These are phyloP conservation scores for Drosophila bocqueti DNA, from an alignment of 1,140 invertebrate species.

Conservation along the genomic window DNA sequence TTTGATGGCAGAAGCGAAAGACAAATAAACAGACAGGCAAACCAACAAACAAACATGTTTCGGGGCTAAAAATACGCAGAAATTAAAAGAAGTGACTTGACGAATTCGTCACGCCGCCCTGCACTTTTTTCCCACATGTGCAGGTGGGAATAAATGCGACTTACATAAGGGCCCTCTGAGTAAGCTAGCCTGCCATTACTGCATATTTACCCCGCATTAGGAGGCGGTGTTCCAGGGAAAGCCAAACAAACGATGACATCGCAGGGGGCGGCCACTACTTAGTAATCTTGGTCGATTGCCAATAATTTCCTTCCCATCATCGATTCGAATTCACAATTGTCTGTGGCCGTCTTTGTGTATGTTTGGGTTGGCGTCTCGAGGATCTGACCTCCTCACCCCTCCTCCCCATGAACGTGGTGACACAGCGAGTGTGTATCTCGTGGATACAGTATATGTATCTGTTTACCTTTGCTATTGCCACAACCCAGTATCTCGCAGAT, in stretches of 20 bases:
- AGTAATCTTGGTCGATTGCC: conserved; percentile 66
- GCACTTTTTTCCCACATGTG: conserved; percentile 9
- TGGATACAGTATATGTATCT: conserved; percentile 20
- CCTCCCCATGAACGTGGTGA: conserved; percentile 10
- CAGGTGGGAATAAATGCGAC: conserved; percentile 17
- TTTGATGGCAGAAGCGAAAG: conserved; percentile 10
- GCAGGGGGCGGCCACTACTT: conserved; percentile 9
- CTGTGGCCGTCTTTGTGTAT: conserved; percentile 17
- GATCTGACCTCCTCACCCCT: conserved; percentile 13
- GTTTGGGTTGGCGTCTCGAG: conserved; percentile 17
- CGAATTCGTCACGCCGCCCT: conserved; percentile 21
- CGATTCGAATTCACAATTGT: conserved; percentile 63
- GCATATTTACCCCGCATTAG: conserved; percentile 10
- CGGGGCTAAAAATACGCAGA: conserved; percentile 14
- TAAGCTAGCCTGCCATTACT: conserved; percentile 32
- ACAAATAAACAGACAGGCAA: conserved; percentile 1
- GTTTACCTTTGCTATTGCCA: conserved; percentile 38
- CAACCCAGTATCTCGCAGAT: conserved; percentile 24
- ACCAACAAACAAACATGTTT: conserved; percentile 5
- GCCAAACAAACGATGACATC: conserved; percentile 46
- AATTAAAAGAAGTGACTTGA: conserved; percentile 43
- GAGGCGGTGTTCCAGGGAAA: conserved; percentile 21
- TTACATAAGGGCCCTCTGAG: conserved; percentile 26
- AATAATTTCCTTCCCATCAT: conserved; percentile 70
- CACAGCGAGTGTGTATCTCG: conserved; percentile 13